These are phyloP conservation scores for Catostylus mosaicus DNA, from an alignment of 30 jellyfish, hydroid and myxozoan species.

Conservation along the genomic window DNA sequence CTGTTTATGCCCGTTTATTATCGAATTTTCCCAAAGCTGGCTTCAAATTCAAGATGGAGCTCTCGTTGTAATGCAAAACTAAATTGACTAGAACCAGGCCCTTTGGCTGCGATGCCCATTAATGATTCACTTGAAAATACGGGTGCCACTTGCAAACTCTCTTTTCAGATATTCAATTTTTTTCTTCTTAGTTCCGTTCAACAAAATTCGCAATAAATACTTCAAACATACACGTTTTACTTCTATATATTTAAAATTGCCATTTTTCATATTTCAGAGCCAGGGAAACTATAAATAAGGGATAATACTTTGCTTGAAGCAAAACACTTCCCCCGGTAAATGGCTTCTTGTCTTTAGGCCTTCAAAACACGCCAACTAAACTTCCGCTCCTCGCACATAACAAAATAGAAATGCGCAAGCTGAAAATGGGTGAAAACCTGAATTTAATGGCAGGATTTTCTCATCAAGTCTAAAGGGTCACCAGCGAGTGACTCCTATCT, in stretches of 20 bases:
- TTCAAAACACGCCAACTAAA: conserved; percentile 69
- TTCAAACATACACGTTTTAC: no score
- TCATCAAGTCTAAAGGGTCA: conserved; percentile 17
- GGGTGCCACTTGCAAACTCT: conserved; percentile 39
- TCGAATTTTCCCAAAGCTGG: conserved; percentile 55
- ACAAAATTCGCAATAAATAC: no score
- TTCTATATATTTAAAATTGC: no score
- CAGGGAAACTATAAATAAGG: no score
- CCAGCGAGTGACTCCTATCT: conserved; percentile 36
- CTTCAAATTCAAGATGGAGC: conserved; percentile 92
- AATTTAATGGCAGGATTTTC: conserved; percentile 9
- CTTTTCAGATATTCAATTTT: not conserved
- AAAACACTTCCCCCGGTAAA: conserved; percentile 41
- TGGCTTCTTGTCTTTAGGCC: conserved; percentile 59
- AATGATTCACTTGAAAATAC: conserved; percentile 56
- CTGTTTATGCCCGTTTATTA: conserved; percentile 16
- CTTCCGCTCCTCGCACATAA: conserved; percentile 67
- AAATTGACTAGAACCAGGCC: conserved; percentile 98
- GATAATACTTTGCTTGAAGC: not conserved
- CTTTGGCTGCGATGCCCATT: conserved; percentile 78
- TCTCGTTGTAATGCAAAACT: conserved; percentile 96
- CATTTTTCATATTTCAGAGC: no score
- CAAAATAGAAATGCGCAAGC: not conserved
- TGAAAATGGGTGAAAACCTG: not conserved
- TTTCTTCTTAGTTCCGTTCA: not conserved